Conservation (phyloP, 2,888 invertebrate species). For the Yponomeuta sedellus region DNA sequence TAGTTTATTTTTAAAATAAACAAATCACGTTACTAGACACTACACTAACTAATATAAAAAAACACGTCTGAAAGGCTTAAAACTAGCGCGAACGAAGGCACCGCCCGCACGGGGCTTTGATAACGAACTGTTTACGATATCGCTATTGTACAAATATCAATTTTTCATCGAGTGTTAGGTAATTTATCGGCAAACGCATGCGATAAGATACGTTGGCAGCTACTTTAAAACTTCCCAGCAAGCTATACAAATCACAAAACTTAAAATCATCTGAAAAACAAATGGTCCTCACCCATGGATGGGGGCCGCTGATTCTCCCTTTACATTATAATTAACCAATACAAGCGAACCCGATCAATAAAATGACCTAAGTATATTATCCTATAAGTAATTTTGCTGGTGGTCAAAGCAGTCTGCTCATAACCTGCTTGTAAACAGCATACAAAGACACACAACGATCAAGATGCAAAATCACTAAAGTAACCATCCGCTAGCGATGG, state of each 20-base stretch:
- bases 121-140: constrained; percentile 14
- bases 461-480: neutral
- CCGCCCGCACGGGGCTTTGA: neutral
- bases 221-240: neutral
- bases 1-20: neutral
- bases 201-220: constrained; percentile 6
- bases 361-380: neutral
- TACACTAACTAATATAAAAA: neutral
- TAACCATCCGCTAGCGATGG: neutral
- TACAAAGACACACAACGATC: neutral
- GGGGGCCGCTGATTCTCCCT: neutral
- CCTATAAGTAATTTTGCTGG: neutral
- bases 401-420: neutral
- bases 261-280: neutral
- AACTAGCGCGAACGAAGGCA: neutral
- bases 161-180: constrained; percentile 6
- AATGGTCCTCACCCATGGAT: too few relatives aligned
- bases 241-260: neutral
- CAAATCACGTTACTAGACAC: neutral
- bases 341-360: neutral
- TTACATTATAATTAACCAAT: neutral
- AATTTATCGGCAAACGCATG: constrained; percentile 5
- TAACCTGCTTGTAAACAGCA: neutral
- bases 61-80: neutral
- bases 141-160: constrained; percentile 6